Percentiles rank a stretch among this genome's conserved stretches.
Evolutionary conservation across 2,113 vertebrate species (phyloP).

Genomic region (Calyptommatus sinebrachiatus): DNA sequence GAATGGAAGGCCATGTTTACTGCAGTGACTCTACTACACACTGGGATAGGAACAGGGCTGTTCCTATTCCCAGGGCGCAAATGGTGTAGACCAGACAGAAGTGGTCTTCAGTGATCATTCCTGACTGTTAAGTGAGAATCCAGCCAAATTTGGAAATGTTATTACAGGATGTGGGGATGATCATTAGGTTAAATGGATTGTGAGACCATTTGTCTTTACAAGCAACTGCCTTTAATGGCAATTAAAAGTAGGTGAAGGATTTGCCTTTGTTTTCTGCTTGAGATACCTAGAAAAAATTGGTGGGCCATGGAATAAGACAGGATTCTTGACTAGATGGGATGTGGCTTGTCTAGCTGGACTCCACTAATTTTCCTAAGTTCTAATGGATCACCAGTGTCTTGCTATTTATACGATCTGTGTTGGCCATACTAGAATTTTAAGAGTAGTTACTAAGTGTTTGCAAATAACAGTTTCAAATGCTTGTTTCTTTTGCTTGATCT

Average conservation of each 20-base stretch:
- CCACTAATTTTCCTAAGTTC: no score
- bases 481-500: conserved; percentile 10
- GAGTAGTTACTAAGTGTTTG: background rate
- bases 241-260: background rate
- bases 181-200: background rate
- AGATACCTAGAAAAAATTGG: no score
- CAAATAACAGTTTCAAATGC: background rate
- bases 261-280: no score
- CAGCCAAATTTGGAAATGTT: background rate
- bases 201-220: no score
- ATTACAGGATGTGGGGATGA: background rate
- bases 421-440: background rate
- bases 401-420: background rate
- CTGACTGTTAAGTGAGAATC: no score
- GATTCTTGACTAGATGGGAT: background rate
- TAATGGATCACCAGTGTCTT: background rate
- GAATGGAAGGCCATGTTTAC: no score
- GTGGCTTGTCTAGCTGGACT: background rate
- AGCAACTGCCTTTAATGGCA: no score
- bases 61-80: background rate
- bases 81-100: no score
- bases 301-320: no score
- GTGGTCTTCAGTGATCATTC: no score
- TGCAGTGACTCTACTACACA: no score
- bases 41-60: background rate